Evolutionary conservation across 2,888 invertebrate genomes (phyloP), one percentile per base, ranked within the genome.

Genomic region (Agapostemon virescens): DNA sequence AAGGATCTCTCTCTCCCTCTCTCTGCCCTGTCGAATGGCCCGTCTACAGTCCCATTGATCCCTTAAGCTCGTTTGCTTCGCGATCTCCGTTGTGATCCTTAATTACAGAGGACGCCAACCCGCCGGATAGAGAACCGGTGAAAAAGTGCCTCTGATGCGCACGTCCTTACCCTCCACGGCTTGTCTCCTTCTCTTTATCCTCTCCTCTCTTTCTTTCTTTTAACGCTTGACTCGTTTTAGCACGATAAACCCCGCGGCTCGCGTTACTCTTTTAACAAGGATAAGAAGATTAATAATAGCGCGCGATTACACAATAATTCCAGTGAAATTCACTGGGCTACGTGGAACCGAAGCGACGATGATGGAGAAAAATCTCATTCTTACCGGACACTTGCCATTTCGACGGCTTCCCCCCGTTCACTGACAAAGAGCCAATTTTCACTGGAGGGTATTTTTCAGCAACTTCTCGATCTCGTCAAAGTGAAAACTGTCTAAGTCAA

Each of bases 31-130:
- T 20, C 49, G 72, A 45, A 71, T 7, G 33, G 33, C 26, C 23
- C 61, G 23, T 2, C n/a, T 15, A 20, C 63, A 20, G 63, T 20
- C 11, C 38, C 26, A 49, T 72, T 33, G 23, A 72, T 72, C 61
- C 61, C 20, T 45, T 33, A 45, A 63, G 61, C 61, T 71, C 71
- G 61, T 71, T 61, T 45, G 15, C 45, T 2, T 9, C 23, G 13
- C 61, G 71, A 71, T 45, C 33, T 33, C 20, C 61, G 61, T 61
- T 61, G 61, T 61, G 61, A 61, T 61, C 42, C 40, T 70, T 70
- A 58, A 70, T 70, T 70, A 61, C 61, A 42, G 40, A 33, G n/a
- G 45, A n/a, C 13, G 36, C 23, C 26, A 6, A 20, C 17, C 26
- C 33, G 30, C 13, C 42, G 42, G 36, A 36, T 52, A 58, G 30